phyloP scores from a whole-genome alignment of 2,797 vertebrate species.

The Epinephelus coioides region DNA sequence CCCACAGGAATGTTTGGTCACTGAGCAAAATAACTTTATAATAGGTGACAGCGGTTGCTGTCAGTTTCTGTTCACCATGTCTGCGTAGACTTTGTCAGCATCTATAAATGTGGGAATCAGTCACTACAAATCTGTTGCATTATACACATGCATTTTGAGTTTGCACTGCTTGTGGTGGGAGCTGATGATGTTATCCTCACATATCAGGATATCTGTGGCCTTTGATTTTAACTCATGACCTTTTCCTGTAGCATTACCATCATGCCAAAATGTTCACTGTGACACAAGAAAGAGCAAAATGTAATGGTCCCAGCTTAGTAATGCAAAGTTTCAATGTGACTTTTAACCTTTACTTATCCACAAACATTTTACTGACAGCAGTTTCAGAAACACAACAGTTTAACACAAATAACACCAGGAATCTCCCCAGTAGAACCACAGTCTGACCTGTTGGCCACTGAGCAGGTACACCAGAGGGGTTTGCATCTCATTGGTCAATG shows the following conservation, averaged over 20 bases:
- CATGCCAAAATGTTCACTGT: background rate
- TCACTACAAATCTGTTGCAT: background rate
- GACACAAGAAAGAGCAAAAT: background rate
- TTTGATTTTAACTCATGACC: background rate
- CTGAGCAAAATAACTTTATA: slow-evolving; percentile 50
- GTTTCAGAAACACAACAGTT: background rate
- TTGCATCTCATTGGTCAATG: background rate
- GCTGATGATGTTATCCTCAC: background rate
- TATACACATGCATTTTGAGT: too few relatives aligned
- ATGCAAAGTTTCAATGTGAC: too few relatives aligned
- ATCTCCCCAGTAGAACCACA: background rate
- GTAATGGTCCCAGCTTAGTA: background rate
- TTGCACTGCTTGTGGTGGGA: background rate
- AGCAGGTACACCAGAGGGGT: background rate
- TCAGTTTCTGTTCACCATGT: slow-evolving; percentile 43
- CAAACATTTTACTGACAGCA: background rate
- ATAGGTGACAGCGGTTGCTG: slow-evolving; percentile 47
- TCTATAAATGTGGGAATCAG: slow-evolving; percentile 25
- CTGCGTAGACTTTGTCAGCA: slow-evolving; percentile 10
- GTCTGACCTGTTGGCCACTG: background rate
- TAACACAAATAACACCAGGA: background rate
- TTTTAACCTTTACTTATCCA: background rate
- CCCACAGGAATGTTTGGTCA: slow-evolving; percentile 58
- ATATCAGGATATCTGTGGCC: background rate
- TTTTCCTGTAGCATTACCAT: background rate